Conservation (phyloP, 2,113 vertebrate genomes). For the Chamaea fasciata region DNA sequence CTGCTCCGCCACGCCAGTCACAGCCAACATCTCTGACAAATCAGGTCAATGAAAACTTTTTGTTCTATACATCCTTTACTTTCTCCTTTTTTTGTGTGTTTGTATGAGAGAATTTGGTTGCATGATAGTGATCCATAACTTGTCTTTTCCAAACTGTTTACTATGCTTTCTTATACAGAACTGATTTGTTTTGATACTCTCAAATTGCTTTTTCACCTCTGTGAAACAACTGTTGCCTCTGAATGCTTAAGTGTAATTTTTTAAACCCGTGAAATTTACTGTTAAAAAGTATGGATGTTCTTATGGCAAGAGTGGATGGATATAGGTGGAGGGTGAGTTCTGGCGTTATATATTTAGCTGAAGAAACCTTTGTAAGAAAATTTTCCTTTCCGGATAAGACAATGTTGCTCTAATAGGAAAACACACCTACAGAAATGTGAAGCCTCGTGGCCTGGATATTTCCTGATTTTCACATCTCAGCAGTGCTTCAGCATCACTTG, state of each 20-base stretch:
- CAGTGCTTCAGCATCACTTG: background rate
- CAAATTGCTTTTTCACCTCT: background rate
- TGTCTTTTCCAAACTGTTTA: slow-evolving; percentile 31
- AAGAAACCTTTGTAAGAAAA: background rate
- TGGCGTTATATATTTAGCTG: background rate
- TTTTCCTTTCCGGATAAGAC: background rate
- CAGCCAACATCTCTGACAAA: slow-evolving; percentile 80
- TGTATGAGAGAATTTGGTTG: slow-evolving; percentile 18
- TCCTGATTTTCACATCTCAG: background rate
- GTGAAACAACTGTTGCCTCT: background rate
- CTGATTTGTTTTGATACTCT: slow-evolving; percentile 17
- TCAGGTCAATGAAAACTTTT: slow-evolving; percentile 85
- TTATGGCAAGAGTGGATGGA: background rate
- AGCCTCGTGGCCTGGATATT: background rate
- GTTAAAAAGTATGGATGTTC: background rate
- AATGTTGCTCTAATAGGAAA: background rate
- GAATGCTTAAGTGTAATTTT: background rate
- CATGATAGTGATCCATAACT: slow-evolving; percentile 28
- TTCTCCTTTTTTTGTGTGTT: slow-evolving; percentile 20
- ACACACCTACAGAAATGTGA: background rate
- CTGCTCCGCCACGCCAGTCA: slow-evolving; percentile 73
- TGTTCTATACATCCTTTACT: slow-evolving; percentile 69
- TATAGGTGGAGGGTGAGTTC: background rate
- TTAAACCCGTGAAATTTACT: background rate
- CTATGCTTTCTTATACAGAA: slow-evolving; percentile 25